Percentiles rank a stretch among this genome's conserved stretches.
Evolutionary conservation across 2,113 vertebrate genomes (phyloP).

Genomic region (Chloropsis hardwickii): DNA sequence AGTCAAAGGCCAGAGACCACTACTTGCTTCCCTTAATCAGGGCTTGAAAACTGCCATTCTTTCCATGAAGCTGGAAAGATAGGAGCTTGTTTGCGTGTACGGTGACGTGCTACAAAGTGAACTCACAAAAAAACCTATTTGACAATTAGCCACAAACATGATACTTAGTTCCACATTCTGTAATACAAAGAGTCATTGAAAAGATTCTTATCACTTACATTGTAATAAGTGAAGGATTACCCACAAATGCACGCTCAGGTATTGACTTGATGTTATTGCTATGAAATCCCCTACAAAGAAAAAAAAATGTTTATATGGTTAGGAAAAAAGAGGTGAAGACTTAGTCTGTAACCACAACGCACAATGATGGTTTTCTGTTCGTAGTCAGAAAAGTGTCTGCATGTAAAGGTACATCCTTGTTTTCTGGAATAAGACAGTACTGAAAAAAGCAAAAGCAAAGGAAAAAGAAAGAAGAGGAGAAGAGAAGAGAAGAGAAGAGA

Average conservation of each 20-base stretch:
- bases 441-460: not conserved
- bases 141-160: not conserved
- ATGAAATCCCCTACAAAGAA: constrained; percentile 85
- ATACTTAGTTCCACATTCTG: not conserved
- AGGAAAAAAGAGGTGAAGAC: not conserved
- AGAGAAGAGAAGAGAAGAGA: no score
- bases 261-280: constrained; percentile 92
- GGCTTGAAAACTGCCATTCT: not conserved
- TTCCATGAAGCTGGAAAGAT: not conserved
- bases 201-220: constrained; percentile 78
- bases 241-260: constrained; percentile 87
- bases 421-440: not conserved
- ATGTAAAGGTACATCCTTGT: not conserved
- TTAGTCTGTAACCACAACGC: not conserved
- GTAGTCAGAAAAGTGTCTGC: not conserved
- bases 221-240: constrained; percentile 88
- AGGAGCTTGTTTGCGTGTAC: not conserved
- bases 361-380: not conserved
- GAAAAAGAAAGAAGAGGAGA: not conserved
- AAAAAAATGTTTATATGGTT: not conserved
- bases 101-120: not conserved
- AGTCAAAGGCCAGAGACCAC: not conserved
- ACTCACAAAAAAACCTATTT: not conserved
- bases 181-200: not conserved
- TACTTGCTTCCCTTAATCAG: not conserved